A percentile compares a stretch with the other conserved stretches of the same genome.
phyloP scores from a whole-genome alignment of 2,113 vertebrate species.

The Felis chaus region DNA sequence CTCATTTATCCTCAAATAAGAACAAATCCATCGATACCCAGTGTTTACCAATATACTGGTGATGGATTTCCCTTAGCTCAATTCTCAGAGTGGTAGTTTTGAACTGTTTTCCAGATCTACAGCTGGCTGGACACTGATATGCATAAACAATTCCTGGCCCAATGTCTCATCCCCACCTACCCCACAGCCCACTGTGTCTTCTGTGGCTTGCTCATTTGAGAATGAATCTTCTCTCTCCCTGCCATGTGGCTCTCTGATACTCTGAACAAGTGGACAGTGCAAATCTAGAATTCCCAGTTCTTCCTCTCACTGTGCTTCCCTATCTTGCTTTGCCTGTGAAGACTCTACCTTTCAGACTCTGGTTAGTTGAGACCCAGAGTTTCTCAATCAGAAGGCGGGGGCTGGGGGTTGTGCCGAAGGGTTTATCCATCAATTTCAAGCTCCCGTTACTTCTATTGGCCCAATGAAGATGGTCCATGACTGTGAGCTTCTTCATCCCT shows the following conservation, averaged over 20 bases:
- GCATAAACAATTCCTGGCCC: neutral
- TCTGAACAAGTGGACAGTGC: neutral
- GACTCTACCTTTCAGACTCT: neutral
- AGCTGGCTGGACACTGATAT: neutral
- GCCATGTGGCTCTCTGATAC: neutral
- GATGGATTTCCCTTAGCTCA: neutral
- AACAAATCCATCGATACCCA: neutral
- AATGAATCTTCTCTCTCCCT: neutral
- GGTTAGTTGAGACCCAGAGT: neutral
- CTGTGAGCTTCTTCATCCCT: neutral
- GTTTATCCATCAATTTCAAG: neutral
- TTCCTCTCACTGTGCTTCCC: neutral
- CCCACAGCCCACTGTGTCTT: fast-evolving
- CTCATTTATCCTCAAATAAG: neutral
- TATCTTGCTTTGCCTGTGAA: neutral
- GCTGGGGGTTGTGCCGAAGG: neutral
- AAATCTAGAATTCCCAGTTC: neutral
- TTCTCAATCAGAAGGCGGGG: neutral
- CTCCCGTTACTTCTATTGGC: neutral
- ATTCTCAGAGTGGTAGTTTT: neutral
- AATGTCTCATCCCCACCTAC: neutral
- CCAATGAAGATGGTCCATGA: neutral
- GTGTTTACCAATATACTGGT: neutral
- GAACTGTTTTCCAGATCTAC: neutral
- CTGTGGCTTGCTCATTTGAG: neutral